Conservation (phyloP, 2,113 vertebrate genomes). For the Hemiscyllium ocellatum region DNA sequence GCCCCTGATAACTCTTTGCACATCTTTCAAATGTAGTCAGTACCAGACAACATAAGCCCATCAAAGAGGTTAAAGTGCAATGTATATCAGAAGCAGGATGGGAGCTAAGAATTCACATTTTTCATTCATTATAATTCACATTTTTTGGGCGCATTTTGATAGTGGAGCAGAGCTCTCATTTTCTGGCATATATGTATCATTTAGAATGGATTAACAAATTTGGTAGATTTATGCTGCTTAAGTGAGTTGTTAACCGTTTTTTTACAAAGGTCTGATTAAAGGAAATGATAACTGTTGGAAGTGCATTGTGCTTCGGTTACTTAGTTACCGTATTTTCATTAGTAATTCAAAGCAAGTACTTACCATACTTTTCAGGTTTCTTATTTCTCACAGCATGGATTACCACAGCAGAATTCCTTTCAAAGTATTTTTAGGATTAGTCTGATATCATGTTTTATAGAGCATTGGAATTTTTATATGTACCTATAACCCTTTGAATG, state of each 20-base stretch:
- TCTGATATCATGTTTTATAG: neutral
- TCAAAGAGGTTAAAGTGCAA: neutral
- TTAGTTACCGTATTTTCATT: neutral
- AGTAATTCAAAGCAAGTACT: neutral
- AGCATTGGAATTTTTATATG: neutral
- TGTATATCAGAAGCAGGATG: neutral
- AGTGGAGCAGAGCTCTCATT: neutral
- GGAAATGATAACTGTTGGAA: neutral
- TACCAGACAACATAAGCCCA: neutral
- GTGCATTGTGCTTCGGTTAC: neutral
- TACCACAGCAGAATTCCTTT: neutral
- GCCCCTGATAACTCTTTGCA: neutral
- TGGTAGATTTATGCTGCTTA: neutral
- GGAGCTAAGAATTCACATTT: neutral
- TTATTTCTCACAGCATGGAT: neutral
- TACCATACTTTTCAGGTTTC: neutral
- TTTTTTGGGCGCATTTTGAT: neutral
- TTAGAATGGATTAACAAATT: neutral
- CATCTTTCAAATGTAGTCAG: neutral
- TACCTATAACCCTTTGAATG: neutral
- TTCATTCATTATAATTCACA: neutral
- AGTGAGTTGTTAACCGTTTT: neutral
- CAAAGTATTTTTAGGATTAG: neutral
- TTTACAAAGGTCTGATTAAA: neutral
- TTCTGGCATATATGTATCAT: neutral